Percentiles rank a stretch among this genome's conserved stretches.
phyloP scores from a whole-genome alignment of 2,888 invertebrate species.

The Terebella lapidaria region DNA sequence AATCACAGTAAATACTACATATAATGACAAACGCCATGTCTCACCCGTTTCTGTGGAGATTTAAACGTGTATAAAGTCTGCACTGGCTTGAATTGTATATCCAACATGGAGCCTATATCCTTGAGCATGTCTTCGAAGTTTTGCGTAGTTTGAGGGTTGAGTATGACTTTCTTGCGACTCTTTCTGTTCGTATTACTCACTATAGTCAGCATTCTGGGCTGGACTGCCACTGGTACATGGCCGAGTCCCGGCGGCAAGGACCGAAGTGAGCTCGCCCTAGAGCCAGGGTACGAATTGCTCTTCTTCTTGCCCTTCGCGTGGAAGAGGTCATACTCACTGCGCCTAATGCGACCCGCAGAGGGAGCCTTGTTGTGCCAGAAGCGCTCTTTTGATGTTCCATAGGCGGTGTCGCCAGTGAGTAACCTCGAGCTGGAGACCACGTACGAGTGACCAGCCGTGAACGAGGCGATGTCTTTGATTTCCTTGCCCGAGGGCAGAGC shows the following conservation, averaged over 20 bases:
- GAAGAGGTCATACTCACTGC: not conserved
- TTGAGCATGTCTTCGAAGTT: conserved; percentile 90
- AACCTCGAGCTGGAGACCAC: conserved; percentile 88
- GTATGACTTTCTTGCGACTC: conserved; percentile 62
- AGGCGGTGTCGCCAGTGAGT: conserved; percentile 62
- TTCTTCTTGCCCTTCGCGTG: not conserved
- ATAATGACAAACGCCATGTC: no score
- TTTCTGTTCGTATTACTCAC: conserved; percentile 90
- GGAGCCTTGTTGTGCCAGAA: conserved; percentile 30
- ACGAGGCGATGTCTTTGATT: conserved; percentile 59
- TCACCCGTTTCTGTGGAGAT: conserved; percentile 73
- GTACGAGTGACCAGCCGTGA: conserved; percentile 74
- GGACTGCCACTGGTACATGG: not conserved
- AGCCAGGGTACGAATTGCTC: conserved; percentile 8
- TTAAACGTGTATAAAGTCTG: conserved; percentile 88
- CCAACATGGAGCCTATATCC: conserved; percentile 61
- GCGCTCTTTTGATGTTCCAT: conserved; percentile 35
- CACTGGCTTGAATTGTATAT: conserved; percentile 57
- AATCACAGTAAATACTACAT: no score
- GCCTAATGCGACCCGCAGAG: conserved; percentile 28
- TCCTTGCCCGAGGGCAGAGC: conserved; percentile 78
- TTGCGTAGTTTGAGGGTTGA: conserved; percentile 86
- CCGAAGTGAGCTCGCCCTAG: not conserved
- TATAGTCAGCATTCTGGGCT: conserved; percentile 63
- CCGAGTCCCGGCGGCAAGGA: not conserved